Base-by-base conservation (phyloP, 2,888 invertebrate species). In the Phymatocera aterrima region DNA sequence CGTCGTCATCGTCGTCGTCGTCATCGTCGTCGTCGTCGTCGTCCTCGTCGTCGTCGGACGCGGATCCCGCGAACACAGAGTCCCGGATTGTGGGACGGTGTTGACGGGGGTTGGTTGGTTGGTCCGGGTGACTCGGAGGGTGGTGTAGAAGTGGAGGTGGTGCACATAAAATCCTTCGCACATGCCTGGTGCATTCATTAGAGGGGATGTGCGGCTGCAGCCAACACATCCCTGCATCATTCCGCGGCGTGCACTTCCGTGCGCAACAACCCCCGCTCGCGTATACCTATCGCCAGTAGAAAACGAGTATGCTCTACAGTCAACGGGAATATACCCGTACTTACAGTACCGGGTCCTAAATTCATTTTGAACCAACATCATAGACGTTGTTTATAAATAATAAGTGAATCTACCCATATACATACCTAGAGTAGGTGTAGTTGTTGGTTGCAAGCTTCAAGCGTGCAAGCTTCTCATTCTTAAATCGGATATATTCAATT, bases 171-270 rank as follows among this genome's bases (percentile, higher is more conserved):
- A 90, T 90, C 89, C 87, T 88, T 89, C 88, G 90, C 90, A 90
- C 90, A 88, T 90, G 90, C 89, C 89, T 88, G 90, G 85, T 89
- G 89, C 90, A 88, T 88, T 89, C 89, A 89, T 89, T 90, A 89
- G 89, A 87, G 89, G 88, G 89, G 87, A 88, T 88, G 88, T 87
- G 86, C 87, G 86, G 88, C 89, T 88, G 87, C 89, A 88, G 87
- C 87, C 87, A 87, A 87, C 87, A 75, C 75, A 75, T 75, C 75
- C 60, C 75, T 75, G 75, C 75, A 75, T 75, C 75, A 54, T 75
- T 75, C 60, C 57, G 57, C 43, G 75, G 75, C 75, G 75, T 75
- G 75, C 75, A 75, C 75, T 75, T 60, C n/a, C 75, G 75, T 43
- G 75, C 75, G 75, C 78, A 78, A 75, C 57, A 57, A 57, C 57